These are phyloP conservation scores for Hypomecis atomaria DNA, from an alignment of 2,888 invertebrate species.

Conservation along the genomic window DNA sequence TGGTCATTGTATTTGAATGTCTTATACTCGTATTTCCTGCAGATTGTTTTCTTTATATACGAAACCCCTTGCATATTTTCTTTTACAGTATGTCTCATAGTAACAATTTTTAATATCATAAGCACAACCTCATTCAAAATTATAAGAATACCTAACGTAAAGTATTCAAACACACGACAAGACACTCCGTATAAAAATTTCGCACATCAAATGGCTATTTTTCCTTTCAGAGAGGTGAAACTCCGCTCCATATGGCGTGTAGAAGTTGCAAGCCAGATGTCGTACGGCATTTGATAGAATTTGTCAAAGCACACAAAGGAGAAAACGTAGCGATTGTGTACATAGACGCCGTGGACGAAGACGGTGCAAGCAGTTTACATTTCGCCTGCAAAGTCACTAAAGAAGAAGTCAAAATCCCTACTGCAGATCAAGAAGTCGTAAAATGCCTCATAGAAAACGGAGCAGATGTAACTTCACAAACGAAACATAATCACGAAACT, in stretches of 20 bases:
- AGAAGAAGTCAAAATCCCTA: conserved; percentile 89
- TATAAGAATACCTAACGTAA: too few species aligned
- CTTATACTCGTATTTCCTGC: too few species aligned
- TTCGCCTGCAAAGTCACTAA: conserved; percentile 96
- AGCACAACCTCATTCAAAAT: too few species aligned
- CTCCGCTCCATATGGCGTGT: conserved; percentile 97
- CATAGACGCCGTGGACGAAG: conserved; percentile 94
- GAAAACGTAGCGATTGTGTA: conserved; percentile 92
- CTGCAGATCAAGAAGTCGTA: conserved; percentile 94
- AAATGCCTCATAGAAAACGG: conserved; percentile 95
- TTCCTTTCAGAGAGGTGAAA: conserved; percentile 92
- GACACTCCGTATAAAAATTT: too few species aligned
- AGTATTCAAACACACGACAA: too few species aligned
- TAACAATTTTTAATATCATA: not conserved
- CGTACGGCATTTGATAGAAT: conserved; percentile 93
- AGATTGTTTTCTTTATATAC: too few species aligned
- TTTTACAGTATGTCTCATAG: not conserved
- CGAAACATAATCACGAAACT: conserved; percentile 95
- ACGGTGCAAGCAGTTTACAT: conserved; percentile 97
- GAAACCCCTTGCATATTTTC: too few species aligned
- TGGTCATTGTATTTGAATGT: too few species aligned
- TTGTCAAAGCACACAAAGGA: conserved; percentile 90
- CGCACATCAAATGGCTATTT: too few species aligned
- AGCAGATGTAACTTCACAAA: conserved; percentile 94
- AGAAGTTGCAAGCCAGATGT: conserved; percentile 93